A percentile compares a stretch with the other conserved stretches of the same genome.
These are phyloP conservation scores for Papilio polyxenes DNA, from an alignment of 1,140 invertebrate species.

Conservation along the genomic window DNA sequence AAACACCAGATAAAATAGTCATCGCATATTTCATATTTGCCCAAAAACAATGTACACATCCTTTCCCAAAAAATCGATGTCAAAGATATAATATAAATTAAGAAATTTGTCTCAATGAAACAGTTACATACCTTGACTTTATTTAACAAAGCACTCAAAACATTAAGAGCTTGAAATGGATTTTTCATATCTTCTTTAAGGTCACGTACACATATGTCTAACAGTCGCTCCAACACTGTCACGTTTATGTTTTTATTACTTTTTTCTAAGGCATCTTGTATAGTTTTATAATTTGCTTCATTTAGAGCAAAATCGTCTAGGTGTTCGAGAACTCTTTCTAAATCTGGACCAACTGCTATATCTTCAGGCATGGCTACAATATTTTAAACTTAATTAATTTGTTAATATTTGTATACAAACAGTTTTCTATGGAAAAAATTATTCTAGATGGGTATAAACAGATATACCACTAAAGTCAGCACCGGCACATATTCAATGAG, in stretches of 20 bases:
- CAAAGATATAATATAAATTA: too few species aligned
- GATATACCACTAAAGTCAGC: not conserved
- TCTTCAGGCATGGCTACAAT: conserved; percentile 58
- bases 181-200: conserved; percentile 59
- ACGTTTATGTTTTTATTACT: conserved; percentile 43
- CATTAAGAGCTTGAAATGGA: conserved; percentile 52
- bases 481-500: not conserved
- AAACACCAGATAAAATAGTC: not conserved
- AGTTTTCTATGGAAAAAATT: not conserved
- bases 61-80: too few species aligned
- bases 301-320: conserved; percentile 52
- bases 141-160: conserved; percentile 55
- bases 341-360: conserved; percentile 35
- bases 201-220: conserved; percentile 58
- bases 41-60: too few species aligned
- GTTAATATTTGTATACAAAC: not conserved
- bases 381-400: conserved; percentile 37
- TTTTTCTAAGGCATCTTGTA: conserved; percentile 55
- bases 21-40: not conserved
- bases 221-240: conserved; percentile 51
- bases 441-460: not conserved
- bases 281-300: conserved; percentile 49
- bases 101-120: too few species aligned
- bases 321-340: conserved; percentile 49
- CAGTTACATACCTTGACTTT: conserved; percentile 59